Conservation (phyloP, 2,888 invertebrate genomes). For the Mystacides longicornis region DNA sequence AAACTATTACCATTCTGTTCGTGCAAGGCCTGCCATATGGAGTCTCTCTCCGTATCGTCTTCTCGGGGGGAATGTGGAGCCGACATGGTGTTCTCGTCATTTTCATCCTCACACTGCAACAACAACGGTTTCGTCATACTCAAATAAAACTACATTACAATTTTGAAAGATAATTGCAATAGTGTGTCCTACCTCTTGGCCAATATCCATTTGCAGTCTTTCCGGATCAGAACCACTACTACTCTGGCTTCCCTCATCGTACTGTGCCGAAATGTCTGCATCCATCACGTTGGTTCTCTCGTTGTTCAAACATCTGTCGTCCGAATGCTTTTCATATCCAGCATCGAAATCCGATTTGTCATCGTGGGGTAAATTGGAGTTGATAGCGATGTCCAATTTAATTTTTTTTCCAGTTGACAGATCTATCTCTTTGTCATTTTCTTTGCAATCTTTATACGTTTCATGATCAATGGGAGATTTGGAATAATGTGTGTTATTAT, state of each 20-base stretch:
- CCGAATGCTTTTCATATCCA: constrained; percentile 25
- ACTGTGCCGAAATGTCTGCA: constrained; percentile 43
- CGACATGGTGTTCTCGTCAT: constrained; percentile 26
- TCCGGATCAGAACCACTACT: constrained; percentile 70
- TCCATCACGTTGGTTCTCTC: constrained; percentile 32
- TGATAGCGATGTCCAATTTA: constrained; percentile 34
- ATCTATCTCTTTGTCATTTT: constrained; percentile 44
- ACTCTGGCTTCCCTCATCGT: constrained; percentile 55
- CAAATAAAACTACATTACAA: background rate
- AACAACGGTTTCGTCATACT: background rate
- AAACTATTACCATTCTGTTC: constrained; percentile 45
- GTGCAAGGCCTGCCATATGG: constrained; percentile 49
- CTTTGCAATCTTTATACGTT: background rate
- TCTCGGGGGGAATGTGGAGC: constrained; percentile 26
- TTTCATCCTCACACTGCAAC: constrained; percentile 23
- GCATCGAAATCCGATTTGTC: constrained; percentile 16
- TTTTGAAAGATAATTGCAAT: background rate
- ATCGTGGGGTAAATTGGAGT: constrained; percentile 29
- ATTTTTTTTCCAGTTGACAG: constrained; percentile 32
- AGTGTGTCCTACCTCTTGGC: constrained; percentile 31
- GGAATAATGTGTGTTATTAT: constrained; percentile 15
- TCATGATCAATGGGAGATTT: background rate
- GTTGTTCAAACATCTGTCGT: constrained; percentile 26
- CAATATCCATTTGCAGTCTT: constrained; percentile 64
- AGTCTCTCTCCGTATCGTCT: constrained; percentile 48